Conservation (phyloP, 30 jellyfish, hydroid and myxozoan species). For the Cassiopea andromeda region DNA sequence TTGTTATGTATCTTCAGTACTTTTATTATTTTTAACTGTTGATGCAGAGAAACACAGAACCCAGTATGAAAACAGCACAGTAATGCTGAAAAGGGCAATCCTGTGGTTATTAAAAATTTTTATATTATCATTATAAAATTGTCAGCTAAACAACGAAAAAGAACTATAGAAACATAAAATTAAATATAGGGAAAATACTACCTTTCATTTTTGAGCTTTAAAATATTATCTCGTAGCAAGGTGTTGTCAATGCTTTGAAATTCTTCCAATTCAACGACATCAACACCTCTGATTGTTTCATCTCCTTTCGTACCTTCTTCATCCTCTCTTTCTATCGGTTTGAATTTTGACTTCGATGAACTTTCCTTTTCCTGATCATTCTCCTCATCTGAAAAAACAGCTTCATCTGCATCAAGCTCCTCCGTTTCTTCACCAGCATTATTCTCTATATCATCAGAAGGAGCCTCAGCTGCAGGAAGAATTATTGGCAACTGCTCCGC, state of each 20-base stretch:
- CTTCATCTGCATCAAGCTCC: conserved; percentile 84
- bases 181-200: too few species aligned
- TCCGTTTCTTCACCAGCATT: conserved; percentile 46
- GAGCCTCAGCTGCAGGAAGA: conserved; percentile 24
- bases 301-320: conserved; percentile 51
- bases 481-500: conserved; percentile 62
- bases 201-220: conserved; percentile 86
- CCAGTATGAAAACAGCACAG: too few species aligned
- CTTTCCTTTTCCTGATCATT: conserved; percentile 61
- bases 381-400: conserved; percentile 96
- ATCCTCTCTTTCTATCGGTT: conserved; percentile 75
- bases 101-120: too few species aligned
- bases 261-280: conserved; percentile 89
- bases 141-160: too few species aligned
- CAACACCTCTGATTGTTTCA: conserved; percentile 77
- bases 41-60: too few species aligned
- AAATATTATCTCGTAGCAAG: conserved; percentile 81
- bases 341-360: conserved; percentile 70
- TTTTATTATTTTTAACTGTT: too few species aligned
- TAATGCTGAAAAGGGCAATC: too few species aligned
- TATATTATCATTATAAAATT: too few species aligned
- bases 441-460: conserved; percentile 39
- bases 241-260: conserved; percentile 88
- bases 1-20: too few species aligned
- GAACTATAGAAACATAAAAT: too few species aligned